Evolutionary conservation across 2,888 invertebrate species (phyloP).

Genomic region (Yponomeuta plumbellus): DNA sequence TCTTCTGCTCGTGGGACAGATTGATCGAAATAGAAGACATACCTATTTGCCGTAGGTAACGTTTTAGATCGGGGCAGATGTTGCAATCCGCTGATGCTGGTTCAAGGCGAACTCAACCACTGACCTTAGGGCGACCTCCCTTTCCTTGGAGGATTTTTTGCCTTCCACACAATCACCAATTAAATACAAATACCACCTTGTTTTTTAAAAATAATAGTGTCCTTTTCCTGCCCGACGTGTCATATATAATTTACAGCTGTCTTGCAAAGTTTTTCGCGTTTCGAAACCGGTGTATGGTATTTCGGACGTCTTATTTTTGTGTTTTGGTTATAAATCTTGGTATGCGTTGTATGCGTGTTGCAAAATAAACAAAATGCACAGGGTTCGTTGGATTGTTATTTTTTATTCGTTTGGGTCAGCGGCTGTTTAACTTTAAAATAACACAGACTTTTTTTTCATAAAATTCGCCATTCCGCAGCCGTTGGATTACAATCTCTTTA

Average conservation of each 20-base stretch:
- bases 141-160: constrained; percentile 7
- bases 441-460: too few species aligned
- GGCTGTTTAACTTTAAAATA: neutral
- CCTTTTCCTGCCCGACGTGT: neutral
- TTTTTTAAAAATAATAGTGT: neutral
- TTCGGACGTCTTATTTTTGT: neutral
- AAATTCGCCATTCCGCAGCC: too few species aligned
- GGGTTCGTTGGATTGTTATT: neutral
- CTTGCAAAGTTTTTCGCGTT: neutral
- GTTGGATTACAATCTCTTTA: too few species aligned
- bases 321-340: neutral
- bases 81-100: constrained; percentile 7
- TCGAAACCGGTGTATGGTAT: neutral
- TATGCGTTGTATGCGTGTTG: neutral
- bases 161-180: neutral
- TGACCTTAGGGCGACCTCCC: constrained; percentile 15
- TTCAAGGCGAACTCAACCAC: constrained; percentile 8
- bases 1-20: too few species aligned
- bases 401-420: neutral
- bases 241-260: neutral
- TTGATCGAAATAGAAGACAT: neutral
- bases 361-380: neutral
- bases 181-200: neutral
- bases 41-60: neutral
- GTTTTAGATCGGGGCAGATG: neutral